phyloP scores from a whole-genome alignment of 2,888 invertebrate species.

The Caenorhabditis doughertyi region DNA sequence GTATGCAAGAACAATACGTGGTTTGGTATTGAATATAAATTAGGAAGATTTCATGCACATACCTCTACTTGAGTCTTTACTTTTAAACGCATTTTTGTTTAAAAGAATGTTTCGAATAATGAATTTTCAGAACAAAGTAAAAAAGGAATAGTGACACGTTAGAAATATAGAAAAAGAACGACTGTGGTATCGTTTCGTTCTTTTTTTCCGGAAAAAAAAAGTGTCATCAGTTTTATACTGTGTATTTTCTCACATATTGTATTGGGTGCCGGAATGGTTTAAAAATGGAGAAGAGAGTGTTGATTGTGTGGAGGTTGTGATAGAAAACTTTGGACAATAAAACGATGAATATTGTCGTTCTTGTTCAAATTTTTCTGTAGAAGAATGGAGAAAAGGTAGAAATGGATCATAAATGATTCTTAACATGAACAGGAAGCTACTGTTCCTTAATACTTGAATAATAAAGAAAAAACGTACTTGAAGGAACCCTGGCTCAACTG shows the following conservation, averaged over 20 bases:
- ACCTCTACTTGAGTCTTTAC: constrained; percentile 63
- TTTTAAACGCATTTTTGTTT: constrained; percentile 47
- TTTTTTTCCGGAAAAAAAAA: constrained; percentile 45
- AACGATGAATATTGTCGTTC: constrained; percentile 53
- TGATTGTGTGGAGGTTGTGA: not conserved
- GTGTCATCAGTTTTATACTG: constrained; percentile 64
- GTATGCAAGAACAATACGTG: constrained; percentile 51
- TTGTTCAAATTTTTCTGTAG: constrained; percentile 29
- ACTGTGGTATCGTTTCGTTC: constrained; percentile 39
- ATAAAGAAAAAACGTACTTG: constrained; percentile 64
- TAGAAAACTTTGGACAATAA: constrained; percentile 43
- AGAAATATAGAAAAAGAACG: constrained; percentile 37
- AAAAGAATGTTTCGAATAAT: not conserved
- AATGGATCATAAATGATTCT: not conserved
- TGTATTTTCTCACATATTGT: constrained; percentile 66
- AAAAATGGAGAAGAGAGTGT: constrained; percentile 41
- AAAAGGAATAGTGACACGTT: constrained; percentile 22
- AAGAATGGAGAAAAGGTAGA: constrained; percentile 8
- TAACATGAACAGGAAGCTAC: not conserved
- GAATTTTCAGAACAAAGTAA: not conserved
- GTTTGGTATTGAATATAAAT: constrained; percentile 28
- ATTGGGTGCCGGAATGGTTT: constrained; percentile 57
- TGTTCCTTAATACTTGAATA: not conserved
- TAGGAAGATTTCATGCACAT: constrained; percentile 15
- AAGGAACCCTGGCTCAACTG: constrained; percentile 74